Percentiles rank a stretch among this genome's conserved stretches.
Conservation (phyloP, 2,113 vertebrate species). For the Nyctibius bracteatus region DNA sequence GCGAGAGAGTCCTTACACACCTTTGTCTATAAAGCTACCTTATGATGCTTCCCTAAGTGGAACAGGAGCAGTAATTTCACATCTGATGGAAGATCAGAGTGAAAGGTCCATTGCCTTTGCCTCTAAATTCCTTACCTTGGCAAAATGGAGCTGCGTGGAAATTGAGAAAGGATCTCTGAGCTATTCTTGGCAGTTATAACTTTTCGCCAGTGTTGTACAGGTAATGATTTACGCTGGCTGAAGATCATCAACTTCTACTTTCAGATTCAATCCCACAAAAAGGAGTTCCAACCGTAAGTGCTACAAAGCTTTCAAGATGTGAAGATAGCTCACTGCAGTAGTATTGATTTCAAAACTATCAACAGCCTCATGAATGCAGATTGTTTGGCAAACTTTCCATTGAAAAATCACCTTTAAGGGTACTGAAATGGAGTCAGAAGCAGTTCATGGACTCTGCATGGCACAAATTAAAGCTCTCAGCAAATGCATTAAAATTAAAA, state of each 20-base stretch:
- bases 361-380: background rate
- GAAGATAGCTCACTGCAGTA: background rate
- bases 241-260: background rate
- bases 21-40: slow-evolving; percentile 15
- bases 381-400: background rate
- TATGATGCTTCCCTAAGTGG: background rate
- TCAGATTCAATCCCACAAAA: background rate
- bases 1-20: background rate
- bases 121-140: background rate
- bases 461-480: background rate
- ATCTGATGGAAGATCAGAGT: background rate
- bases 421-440: background rate
- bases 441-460: background rate
- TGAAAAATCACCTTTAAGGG: background rate
- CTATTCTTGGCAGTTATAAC: background rate
- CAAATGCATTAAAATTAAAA: background rate
- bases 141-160: background rate
- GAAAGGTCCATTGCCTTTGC: slow-evolving; percentile 22
- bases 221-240: background rate
- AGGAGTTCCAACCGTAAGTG: background rate
- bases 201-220: background rate
- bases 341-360: background rate
- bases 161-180: background rate
- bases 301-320: background rate
- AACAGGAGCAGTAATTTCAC: slow-evolving; percentile 28